phyloP scores from a whole-genome alignment of 2,888 invertebrate genomes.

The Leucophenga montana region DNA sequence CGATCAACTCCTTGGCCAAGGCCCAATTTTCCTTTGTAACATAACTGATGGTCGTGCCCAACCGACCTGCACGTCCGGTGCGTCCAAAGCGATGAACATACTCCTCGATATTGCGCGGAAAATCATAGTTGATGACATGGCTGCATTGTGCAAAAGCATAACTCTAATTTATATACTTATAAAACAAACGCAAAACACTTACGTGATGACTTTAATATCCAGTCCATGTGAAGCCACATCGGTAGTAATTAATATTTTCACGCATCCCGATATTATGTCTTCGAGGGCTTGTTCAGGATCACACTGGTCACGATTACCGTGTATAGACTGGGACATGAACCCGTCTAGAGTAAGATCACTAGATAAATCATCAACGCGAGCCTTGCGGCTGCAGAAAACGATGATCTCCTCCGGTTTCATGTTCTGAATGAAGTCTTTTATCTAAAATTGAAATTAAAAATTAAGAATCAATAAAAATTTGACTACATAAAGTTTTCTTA shows the following conservation, averaged over 20 bases:
- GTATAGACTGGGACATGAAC: slow-evolving; percentile 81
- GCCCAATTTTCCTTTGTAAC: slow-evolving; percentile 88
- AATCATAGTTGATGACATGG: slow-evolving; percentile 91
- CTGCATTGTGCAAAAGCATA: slow-evolving; percentile 36
- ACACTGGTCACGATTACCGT: slow-evolving; percentile 82
- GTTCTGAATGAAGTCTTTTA: slow-evolving; percentile 79
- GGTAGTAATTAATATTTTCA: slow-evolving; percentile 80
- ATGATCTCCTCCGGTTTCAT: slow-evolving; percentile 82
- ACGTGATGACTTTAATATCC: slow-evolving; percentile 89
- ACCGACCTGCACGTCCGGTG: slow-evolving; percentile 92
- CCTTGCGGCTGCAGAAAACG: slow-evolving; percentile 90
- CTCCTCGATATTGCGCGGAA: slow-evolving; percentile 93
- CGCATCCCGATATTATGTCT: neutral
- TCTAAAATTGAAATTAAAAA: slow-evolving; percentile 66
- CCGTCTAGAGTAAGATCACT: slow-evolving; percentile 83
- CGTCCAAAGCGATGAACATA: slow-evolving; percentile 91
- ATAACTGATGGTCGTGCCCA: slow-evolving; percentile 87
- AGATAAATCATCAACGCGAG: slow-evolving; percentile 85
- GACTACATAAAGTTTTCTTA: slow-evolving; percentile 22
- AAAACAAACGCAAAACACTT: too few species aligned
- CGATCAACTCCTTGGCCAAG: slow-evolving; percentile 85
- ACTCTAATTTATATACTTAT: neutral
- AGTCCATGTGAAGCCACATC: slow-evolving; percentile 95
- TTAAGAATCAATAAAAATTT: neutral
- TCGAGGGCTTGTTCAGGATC: slow-evolving; percentile 78